Conservation (phyloP, 2,888 invertebrate species). For the Cantharis lateralis region DNA sequence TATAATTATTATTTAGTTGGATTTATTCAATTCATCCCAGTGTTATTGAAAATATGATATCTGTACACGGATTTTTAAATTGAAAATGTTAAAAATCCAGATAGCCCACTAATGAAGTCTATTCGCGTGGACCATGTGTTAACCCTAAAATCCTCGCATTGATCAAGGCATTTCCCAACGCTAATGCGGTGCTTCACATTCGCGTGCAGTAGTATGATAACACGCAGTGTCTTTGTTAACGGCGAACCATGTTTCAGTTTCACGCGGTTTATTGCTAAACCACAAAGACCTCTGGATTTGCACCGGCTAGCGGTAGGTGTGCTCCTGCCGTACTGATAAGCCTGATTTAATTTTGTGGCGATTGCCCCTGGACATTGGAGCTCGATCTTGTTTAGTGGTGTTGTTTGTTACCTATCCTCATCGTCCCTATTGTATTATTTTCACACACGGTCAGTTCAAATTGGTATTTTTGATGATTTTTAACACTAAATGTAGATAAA, state of each 20-base stretch:
- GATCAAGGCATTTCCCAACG: conserved; percentile 40
- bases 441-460: background rate
- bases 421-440: conserved; percentile 31
- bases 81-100: background rate
- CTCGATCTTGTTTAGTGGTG: conserved; percentile 51
- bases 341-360: conserved; percentile 53
- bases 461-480: background rate
- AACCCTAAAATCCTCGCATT: conserved; percentile 31
- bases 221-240: conserved; percentile 42
- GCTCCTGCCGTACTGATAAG: conserved; percentile 47
- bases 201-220: conserved; percentile 43
- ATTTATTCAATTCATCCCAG: background rate
- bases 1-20: background rate
- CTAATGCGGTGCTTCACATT: conserved; percentile 46
- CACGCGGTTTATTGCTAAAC: conserved; percentile 46
- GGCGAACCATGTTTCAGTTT: conserved; percentile 37
- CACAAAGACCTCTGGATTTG: conserved; percentile 46
- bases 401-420: conserved; percentile 40
- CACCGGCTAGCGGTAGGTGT: conserved; percentile 39
- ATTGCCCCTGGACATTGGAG: conserved; percentile 46
- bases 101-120: conserved; percentile 30
- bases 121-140: conserved; percentile 32
- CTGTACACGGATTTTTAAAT: background rate
- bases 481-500: background rate
- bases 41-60: background rate